Evolutionary conservation across 1,140 invertebrate genomes (phyloP).

Genomic region (Lepidurus packardi): DNA sequence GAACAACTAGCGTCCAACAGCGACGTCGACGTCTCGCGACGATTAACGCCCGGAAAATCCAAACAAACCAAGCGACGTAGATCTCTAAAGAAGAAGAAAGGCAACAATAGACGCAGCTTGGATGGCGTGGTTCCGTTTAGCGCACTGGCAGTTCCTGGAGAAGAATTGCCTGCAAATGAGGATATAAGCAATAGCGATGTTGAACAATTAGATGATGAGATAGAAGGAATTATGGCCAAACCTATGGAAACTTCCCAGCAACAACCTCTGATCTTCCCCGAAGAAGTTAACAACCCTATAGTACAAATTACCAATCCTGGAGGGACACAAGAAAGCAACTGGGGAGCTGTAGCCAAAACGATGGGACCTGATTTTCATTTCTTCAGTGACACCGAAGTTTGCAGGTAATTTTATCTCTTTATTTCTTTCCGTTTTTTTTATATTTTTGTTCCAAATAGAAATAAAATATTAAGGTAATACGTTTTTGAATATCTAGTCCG

Average conservation of each 20-base stretch:
- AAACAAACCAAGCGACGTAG: not conserved
- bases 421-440: constrained; percentile 33
- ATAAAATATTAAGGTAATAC: constrained; percentile 39
- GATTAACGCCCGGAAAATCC: not conserved
- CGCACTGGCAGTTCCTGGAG: not conserved
- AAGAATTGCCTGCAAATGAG: not conserved
- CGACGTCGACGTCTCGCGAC: not conserved
- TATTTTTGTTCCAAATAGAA: not conserved
- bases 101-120: not conserved
- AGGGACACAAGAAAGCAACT: not conserved
- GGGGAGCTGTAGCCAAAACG: constrained; percentile 30
- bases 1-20: not conserved
- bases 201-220: not conserved
- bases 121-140: not conserved
- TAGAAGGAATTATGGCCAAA: not conserved
- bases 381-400: constrained; percentile 83
- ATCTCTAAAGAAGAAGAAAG: not conserved
- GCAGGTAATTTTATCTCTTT: constrained; percentile 51
- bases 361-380: constrained; percentile 68
- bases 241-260: not conserved
- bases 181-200: not conserved
- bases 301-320: not conserved
- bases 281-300: not conserved
- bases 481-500: constrained; percentile 49
- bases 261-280: not conserved